Percentiles rank a stretch among this genome's conserved stretches.
Conservation (phyloP, 2,113 vertebrate species). For the Leucosticte australis region DNA sequence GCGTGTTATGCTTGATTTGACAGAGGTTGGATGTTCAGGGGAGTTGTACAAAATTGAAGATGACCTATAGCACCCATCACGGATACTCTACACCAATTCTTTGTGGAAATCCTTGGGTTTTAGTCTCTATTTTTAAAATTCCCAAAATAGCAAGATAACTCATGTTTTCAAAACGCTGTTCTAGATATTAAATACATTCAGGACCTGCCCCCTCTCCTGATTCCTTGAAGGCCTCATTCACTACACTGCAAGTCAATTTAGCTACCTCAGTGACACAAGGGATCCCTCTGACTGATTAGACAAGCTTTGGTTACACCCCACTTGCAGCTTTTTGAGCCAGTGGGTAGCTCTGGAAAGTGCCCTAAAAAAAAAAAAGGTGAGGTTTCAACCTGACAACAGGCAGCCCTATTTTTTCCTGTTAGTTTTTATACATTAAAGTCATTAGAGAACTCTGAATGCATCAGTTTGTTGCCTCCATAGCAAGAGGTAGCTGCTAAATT, state of each 20-base stretch:
- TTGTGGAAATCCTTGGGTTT: neutral
- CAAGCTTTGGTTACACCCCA: neutral
- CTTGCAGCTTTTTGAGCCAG: neutral
- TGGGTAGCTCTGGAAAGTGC: neutral
- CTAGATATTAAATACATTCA: neutral
- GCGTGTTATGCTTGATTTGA: neutral
- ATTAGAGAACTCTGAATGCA: slow-evolving; percentile 32
- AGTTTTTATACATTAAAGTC: slow-evolving; percentile 9
- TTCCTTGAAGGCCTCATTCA: neutral
- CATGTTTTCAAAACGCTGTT: neutral
- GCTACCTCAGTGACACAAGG: neutral
- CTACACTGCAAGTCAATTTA: neutral
- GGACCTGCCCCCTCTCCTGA: neutral
- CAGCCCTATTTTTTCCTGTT: neutral
- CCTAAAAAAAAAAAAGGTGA: neutral
- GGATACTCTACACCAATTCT: neutral
- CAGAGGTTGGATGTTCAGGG: neutral
- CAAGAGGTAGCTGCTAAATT: slow-evolving; percentile 52
- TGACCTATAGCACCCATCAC: neutral
- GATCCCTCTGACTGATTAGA: neutral
- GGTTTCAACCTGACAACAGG: neutral
- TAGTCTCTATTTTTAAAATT: neutral
- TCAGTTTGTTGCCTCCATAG: slow-evolving; percentile 46
- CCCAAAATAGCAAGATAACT: neutral
- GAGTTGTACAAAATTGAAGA: neutral